Base-by-base conservation (phyloP, 2,113 vertebrate genomes). In the Columbina picui region DNA sequence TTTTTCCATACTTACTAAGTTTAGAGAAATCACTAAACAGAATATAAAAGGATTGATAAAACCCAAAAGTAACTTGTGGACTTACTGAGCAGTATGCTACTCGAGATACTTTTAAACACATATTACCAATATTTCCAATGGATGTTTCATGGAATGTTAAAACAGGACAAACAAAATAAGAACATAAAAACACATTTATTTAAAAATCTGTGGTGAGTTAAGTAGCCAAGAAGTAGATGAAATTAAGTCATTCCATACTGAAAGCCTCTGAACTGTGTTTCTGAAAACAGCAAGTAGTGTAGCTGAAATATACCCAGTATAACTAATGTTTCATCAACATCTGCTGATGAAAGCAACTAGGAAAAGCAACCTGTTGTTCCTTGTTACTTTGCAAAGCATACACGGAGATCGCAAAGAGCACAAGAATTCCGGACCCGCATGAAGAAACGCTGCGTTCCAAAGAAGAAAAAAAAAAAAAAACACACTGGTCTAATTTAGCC, bases 331-430 rank as follows among this genome's bases (percentile, higher is more conserved):
- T 63, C 41, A 21, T 23, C 32, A 56, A 34, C 65, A 89, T 30
- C 65, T 60, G 39, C 45, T 29, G 53, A 64, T 18, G 38, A 20
- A 69, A 60, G n/a, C 61, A 16, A 19, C 27, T 5, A 10, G 10
- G 34, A 43, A 30, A 43, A 73, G 25, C 84, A 87, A 96, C 93
- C 89, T 95, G 89, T 94, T 94, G 93, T 56, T 14, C 56, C 64
- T 32, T 9, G 11, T 17, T 32, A 55, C 79, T 88, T 26, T 0
- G 14, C 34, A 30, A 13, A 23, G 32, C 29, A 29, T 2, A 7
- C 38, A 14, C 3, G 20, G 13, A n/a, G 23, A 7, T 2, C 7
- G 25, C 18, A 17, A 69, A 27, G 19, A 61, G 6, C 55, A 39
- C 43, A 6, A 6, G 1, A 50, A 73, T 7, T 7, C 27, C 8